Base-by-base conservation (phyloP, 2,888 invertebrate genomes). In the Formica aserva region DNA sequence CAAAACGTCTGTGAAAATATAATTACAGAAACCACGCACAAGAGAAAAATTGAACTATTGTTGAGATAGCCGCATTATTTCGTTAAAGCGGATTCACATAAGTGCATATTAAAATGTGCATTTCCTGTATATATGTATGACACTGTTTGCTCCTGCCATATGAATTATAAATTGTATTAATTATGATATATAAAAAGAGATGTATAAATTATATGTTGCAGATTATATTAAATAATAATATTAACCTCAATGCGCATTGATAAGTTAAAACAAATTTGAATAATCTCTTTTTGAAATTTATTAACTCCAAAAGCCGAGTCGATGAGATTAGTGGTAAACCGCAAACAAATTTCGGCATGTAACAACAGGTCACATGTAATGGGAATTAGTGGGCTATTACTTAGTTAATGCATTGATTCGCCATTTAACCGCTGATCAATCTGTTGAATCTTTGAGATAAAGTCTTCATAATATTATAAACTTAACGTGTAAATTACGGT, bases 1-100 rank as follows among this genome's bases (percentile, higher is more conserved):
- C 52, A 65, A 76, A 76, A 65, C 11, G 38, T 62, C 13, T 26
- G 13, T 65, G 26, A 65, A 52, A 76, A 76, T 76, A 18, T 76
- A 76, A 76, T 76, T 76, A 76, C 18, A 76, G 18, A 65, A 65
- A 65, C 48, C 2, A 26, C 52, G 26, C 18, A 52, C 35, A 65
- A 52, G 45, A 35, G 18, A 65, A 32, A 32, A 63, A 18, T 35
- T 65, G 48, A 65, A 35, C 52, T 62, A 32, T 60, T 9, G n/a
- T 60, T n/a, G 15, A 13, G n/a, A 15, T 35, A 48, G 11, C 5
- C 6, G 9, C 18, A 45, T 9, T 35, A 22, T 32, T 63, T 75
- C 3, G 15, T 45, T 32, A 62, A 75, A 35, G 26, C 22, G 35
- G 22, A 52, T 63, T 76, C 48, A 65, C 38, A n/a, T 69, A 48